Conservation (phyloP, 2,113 vertebrate species). For the Grantiella picta region DNA sequence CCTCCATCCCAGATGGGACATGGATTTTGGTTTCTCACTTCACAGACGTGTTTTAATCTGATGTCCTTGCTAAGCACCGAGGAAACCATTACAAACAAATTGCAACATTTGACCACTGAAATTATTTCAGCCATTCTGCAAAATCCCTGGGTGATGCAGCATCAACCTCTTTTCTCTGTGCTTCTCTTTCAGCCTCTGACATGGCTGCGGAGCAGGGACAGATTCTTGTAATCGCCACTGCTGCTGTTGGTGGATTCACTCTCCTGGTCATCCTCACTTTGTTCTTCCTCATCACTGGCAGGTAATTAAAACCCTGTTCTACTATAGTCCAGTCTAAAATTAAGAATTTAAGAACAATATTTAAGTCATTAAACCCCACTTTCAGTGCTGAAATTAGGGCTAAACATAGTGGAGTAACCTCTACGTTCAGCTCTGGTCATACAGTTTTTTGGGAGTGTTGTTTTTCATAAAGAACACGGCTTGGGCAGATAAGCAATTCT, state of each 20-base stretch:
- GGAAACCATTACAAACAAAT: neutral
- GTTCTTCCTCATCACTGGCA: constrained; percentile 94
- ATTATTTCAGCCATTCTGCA: neutral
- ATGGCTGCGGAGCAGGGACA: constrained; percentile 91
- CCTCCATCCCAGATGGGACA: neutral
- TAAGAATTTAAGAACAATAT: neutral
- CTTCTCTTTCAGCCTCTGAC: constrained; percentile 85
- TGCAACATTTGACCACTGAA: neutral
- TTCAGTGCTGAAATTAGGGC: neutral
- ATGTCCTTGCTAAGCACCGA: neutral
- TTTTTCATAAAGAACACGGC: neutral
- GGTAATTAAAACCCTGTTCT: constrained; percentile 72
- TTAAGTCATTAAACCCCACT: neutral
- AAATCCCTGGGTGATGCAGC: neutral
- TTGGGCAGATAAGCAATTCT: neutral
- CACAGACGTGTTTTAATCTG: accelerated
- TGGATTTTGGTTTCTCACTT: neutral
- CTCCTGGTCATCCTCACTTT: constrained; percentile 93
- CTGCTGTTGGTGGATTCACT: constrained; percentile 92
- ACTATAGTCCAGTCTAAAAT: neutral
- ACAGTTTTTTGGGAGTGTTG: neutral
- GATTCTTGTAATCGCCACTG: constrained; percentile 91
- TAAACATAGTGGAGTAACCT: neutral
- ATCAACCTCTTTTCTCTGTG: neutral
- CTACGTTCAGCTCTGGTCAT: neutral